A percentile compares a stretch with the other conserved stretches of the same genome.
Conservation (phyloP, 1,140 invertebrate genomes). For the Cotesia vestalis region DNA sequence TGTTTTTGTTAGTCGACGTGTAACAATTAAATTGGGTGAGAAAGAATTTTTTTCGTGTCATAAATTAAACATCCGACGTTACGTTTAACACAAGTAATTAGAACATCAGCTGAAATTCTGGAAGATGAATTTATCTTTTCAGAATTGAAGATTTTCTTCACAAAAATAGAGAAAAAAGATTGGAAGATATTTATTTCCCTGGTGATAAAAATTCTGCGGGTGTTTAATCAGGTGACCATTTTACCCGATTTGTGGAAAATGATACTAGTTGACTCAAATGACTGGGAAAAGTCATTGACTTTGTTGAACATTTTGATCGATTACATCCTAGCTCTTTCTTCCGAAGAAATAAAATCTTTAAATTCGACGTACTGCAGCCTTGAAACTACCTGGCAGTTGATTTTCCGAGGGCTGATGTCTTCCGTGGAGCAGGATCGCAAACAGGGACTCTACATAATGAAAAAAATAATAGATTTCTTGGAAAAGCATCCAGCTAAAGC, state of each 20-base stretch:
- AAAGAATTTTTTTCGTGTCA: too few relatives aligned
- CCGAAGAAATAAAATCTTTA: background rate
- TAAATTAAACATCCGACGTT: too few relatives aligned
- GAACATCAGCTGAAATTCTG: background rate
- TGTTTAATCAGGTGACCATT: background rate
- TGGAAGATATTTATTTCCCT: background rate
- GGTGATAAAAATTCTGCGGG: background rate
- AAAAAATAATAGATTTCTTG: constrained; percentile 48
- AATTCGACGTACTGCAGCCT: constrained; percentile 23
- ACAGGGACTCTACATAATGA: constrained; percentile 57
- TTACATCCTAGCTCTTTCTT: background rate
- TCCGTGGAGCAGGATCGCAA: constrained; percentile 49
- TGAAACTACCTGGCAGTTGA: constrained; percentile 45
- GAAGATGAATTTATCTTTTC: too few relatives aligned
- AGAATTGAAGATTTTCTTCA: background rate
- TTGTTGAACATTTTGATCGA: constrained; percentile 7
- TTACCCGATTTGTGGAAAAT: constrained; percentile 4
- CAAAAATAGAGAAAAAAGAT: background rate
- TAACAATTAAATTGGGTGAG: too few relatives aligned
- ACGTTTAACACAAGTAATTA: too few relatives aligned
- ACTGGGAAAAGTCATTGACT: constrained; percentile 12
- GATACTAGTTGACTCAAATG: background rate
- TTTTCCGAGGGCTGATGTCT: constrained; percentile 44
- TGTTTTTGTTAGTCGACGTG: too few relatives aligned
- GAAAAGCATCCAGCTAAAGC: constrained; percentile 7